phyloP scores from a whole-genome alignment of 2,888 invertebrate genomes.

The Emmelina monodactyla region DNA sequence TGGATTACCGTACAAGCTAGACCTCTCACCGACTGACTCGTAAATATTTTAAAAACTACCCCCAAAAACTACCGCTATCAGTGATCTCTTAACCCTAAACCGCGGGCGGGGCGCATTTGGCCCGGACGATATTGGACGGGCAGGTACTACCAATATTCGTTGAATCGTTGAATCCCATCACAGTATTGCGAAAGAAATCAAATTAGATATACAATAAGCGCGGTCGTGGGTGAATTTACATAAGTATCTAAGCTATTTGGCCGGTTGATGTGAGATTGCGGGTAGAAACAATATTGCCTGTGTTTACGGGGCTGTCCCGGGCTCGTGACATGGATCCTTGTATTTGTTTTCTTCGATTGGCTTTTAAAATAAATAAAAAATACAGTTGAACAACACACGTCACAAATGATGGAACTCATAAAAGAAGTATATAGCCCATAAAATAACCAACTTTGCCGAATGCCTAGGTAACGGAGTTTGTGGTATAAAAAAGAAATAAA shows the following conservation, averaged over 20 bases:
- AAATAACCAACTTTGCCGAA: neutral
- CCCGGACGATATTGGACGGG: slow-evolving; percentile 42
- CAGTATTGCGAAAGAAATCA: slow-evolving; percentile 61
- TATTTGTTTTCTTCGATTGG: slow-evolving; percentile 26
- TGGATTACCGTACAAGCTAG: slow-evolving; percentile 54
- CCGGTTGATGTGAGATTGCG: slow-evolving; percentile 59
- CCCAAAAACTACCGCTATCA: slow-evolving; percentile 45
- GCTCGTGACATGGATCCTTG: slow-evolving; percentile 27
- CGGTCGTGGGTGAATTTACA: slow-evolving; percentile 57
- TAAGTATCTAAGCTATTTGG: slow-evolving; percentile 61
- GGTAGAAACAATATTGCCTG: slow-evolving; percentile 54
- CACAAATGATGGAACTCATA: neutral
- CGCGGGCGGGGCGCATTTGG: slow-evolving; percentile 33
- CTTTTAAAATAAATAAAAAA: slow-evolving; percentile 1
- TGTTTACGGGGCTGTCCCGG: slow-evolving; percentile 31
- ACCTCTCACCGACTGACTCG: slow-evolving; percentile 45
- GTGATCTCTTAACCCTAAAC: slow-evolving; percentile 54
- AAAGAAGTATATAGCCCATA: neutral
- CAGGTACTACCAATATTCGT: slow-evolving; percentile 54
- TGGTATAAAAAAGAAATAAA: slow-evolving; percentile 24
- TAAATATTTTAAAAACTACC: slow-evolving; percentile 63
- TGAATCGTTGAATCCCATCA: slow-evolving; percentile 56
- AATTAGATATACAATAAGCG: slow-evolving; percentile 66
- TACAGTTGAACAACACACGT: neutral
- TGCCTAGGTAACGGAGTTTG: neutral